These are phyloP conservation scores for Sorex araneus DNA, from an alignment of 2,113 vertebrate species.

Conservation along the genomic window DNA sequence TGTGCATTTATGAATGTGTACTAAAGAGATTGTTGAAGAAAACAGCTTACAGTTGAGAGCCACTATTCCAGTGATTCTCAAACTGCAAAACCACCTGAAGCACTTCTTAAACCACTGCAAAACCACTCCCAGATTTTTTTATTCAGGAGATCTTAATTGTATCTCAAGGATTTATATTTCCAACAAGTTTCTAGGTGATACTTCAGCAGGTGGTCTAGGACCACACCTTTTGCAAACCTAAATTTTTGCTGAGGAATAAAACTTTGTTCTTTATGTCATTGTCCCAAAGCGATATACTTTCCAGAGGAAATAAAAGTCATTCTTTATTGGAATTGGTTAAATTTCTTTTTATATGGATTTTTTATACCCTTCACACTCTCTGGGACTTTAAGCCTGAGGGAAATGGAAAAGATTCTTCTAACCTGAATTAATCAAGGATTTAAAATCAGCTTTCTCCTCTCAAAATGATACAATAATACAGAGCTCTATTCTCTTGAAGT, in stretches of 20 bases:
- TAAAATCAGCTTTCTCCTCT: not conserved
- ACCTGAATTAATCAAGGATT: not conserved
- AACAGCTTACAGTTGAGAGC: not conserved
- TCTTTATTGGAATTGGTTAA: not conserved
- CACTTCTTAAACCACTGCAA: no score
- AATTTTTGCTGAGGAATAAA: not conserved
- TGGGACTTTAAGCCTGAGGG: not conserved
- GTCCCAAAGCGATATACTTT: not conserved
- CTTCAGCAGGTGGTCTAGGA: no score
- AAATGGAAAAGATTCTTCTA: not conserved
- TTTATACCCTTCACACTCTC: not conserved
- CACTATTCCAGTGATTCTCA: no score
- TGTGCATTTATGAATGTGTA: not conserved
- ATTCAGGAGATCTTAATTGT: no score
- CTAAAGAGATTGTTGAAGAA: not conserved
- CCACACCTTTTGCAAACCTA: no score
- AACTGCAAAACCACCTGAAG: no score
- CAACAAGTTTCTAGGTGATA: no score
- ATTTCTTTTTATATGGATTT: conserved; percentile 8
- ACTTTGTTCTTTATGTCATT: not conserved
- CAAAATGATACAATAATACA: not conserved
- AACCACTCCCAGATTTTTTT: no score
- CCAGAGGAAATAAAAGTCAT: not conserved
- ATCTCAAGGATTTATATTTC: no score
- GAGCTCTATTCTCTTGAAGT: not conserved